Evolutionary conservation across 1,140 invertebrate species (phyloP), one percentile per base, ranked within the genome.

Genomic region (Drosophila chauvacae): DNA sequence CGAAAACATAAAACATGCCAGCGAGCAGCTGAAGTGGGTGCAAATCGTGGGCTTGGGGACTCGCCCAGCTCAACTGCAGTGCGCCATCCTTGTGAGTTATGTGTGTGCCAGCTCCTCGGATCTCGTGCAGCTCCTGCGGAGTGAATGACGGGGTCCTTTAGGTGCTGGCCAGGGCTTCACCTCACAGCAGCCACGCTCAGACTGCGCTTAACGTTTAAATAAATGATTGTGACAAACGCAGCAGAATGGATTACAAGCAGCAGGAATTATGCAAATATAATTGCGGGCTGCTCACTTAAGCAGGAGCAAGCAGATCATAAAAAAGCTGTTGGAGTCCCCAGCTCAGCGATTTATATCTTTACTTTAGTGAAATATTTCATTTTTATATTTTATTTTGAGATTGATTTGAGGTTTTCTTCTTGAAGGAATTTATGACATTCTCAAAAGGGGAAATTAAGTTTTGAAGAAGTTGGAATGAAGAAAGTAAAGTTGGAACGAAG

Each of bases 191-290:
- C 58, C 30, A 42, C 60, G 65, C 68, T 87, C 87, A 77, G 71
- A 57, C 62, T 75, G 73, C 71, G 84, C 73, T 90, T 79, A 90
- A 81, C 69, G 71, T 90, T 81, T 88, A 79, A 88, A 88, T 90
- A 90, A 88, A 88, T 88, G 85, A 90, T 81, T 81, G 74, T 79
- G 85, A 81, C 77, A 85, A 81, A 81, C 68, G 81, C 77, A 81
- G 65, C 61, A 64, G 57, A 47, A 51, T 66, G 75, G 63, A 86
- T 82, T 71, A 53, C 55, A 80, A 74, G 64, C 50, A 59, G 37
- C 65, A 16, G 30, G 10, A 39, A 48, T 37, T 74, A 59, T 81
- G 77, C 58, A 68, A 78, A 86, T 81, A 73, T 84, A 61, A 80
- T 73, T 72, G 72, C 41, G 35, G 61, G 7, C 23, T 56, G 20